These are phyloP conservation scores for Luperina testacea DNA, from an alignment of 2,888 invertebrate genomes.

Conservation along the genomic window DNA sequence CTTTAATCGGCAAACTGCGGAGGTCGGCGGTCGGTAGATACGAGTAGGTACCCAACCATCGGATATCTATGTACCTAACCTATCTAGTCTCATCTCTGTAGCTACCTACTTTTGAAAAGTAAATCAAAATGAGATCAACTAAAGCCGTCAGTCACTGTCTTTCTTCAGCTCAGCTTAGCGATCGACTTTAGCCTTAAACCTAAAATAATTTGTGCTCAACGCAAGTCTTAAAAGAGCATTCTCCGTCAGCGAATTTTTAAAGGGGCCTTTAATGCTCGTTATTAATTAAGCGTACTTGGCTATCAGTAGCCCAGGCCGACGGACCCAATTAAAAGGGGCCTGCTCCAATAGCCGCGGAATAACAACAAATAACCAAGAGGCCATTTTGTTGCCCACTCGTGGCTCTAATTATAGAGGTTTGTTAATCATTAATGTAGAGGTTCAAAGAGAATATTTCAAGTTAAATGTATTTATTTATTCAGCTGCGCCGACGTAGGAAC, in stretches of 20 bases:
- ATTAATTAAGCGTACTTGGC: slow-evolving; percentile 59
- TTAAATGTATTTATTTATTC: slow-evolving; percentile 51
- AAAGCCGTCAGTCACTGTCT: background rate
- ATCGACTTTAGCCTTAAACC: background rate
- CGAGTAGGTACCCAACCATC: too few species aligned
- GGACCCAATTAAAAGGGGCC: slow-evolving; percentile 60
- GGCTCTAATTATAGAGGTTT: slow-evolving; percentile 59
- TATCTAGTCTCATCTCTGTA: background rate
- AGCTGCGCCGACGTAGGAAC: background rate
- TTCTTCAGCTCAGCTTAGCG: background rate
- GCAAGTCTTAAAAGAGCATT: slow-evolving; percentile 30
- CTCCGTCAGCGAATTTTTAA: slow-evolving; percentile 51
- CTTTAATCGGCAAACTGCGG: too few species aligned
- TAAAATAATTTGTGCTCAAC: slow-evolving; percentile 9
- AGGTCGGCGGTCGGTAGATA: too few species aligned
- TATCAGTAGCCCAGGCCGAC: slow-evolving; percentile 49
- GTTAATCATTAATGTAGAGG: slow-evolving; percentile 56
- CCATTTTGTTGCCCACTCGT: slow-evolving; percentile 55
- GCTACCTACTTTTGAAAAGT: background rate
- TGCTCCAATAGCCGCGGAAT: slow-evolving; percentile 51
- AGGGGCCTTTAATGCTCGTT: slow-evolving; percentile 43
- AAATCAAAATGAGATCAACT: background rate
- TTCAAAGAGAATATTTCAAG: slow-evolving; percentile 53
- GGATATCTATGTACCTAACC: too few species aligned
- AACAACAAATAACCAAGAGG: slow-evolving; percentile 53